Evolutionary conservation across 2,113 vertebrate genomes (phyloP).

Genomic region (Gymnogyps californianus): DNA sequence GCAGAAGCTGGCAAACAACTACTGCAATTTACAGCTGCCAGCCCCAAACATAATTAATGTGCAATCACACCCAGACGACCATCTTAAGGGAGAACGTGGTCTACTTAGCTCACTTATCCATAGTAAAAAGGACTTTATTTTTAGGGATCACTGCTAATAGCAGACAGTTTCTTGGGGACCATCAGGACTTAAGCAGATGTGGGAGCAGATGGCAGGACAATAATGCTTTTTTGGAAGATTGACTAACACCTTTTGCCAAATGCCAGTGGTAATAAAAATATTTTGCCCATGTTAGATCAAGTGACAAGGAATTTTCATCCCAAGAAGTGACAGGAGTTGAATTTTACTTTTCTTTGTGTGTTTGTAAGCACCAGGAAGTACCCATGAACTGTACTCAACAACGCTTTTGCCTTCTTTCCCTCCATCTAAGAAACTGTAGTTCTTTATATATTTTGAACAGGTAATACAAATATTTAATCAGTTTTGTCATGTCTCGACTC

Average conservation of each 20-base stretch:
- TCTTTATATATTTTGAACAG: constrained; percentile 26
- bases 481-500: constrained; percentile 49
- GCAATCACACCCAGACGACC: neutral
- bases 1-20: neutral
- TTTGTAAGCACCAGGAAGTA: neutral
- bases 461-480: constrained; percentile 63
- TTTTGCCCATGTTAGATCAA: constrained; percentile 24
- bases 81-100: neutral
- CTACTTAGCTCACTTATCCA: neutral
- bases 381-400: neutral
- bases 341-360: neutral
- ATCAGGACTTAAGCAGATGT: constrained; percentile 48
- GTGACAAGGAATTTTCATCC: constrained; percentile 16
- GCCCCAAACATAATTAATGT: constrained; percentile 1
- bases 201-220: constrained; percentile 65
- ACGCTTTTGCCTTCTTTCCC: neutral
- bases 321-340: neutral
- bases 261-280: constrained; percentile 47
- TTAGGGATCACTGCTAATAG: constrained; percentile 32
- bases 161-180: constrained; percentile 34
- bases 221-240: constrained; percentile 57
- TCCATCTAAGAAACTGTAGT: neutral
- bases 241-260: constrained; percentile 62
- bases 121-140: constrained; percentile 12
- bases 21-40: neutral